Evolutionary conservation across 2,113 vertebrate genomes (phyloP).

Genomic region (Shinisaurus crocodilurus): DNA sequence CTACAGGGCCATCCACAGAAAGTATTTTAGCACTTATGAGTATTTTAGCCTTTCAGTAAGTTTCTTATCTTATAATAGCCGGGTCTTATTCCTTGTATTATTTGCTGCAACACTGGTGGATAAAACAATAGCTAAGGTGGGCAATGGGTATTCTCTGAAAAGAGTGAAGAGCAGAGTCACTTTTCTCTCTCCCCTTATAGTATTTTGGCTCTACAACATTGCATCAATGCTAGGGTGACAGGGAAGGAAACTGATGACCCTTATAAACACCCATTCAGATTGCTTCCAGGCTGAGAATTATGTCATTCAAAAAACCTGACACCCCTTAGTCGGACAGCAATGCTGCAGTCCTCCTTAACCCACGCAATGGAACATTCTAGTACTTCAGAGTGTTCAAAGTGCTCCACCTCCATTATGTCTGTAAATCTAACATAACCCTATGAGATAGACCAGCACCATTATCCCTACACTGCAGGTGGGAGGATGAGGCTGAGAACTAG

Average conservation of each 20-base stretch:
- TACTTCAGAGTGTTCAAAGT: not conserved
- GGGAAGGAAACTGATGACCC: not conserved
- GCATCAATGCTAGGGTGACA: not conserved
- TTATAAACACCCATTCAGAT: too few species aligned
- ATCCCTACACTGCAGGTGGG: too few species aligned
- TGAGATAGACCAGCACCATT: not conserved
- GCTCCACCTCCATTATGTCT: not conserved
- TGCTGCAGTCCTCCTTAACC: not conserved
- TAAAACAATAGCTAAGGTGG: not conserved
- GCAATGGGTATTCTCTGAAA: not conserved
- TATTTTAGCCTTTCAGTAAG: not conserved
- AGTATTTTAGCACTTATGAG: too few species aligned
- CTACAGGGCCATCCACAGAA: not conserved
- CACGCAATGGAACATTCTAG: not conserved
- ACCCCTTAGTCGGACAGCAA: not conserved
- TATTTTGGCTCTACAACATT: not conserved
- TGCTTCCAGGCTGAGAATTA: not conserved
- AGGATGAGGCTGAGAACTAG: not conserved
- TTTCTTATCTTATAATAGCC: not conserved
- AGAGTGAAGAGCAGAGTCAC: not conserved
- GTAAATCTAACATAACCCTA: not conserved
- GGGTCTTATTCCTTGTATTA: not conserved
- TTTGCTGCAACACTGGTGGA: not conserved
- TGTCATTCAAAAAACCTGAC: not conserved
- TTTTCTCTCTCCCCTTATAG: not conserved